Evolutionary conservation across 1,140 invertebrate species (phyloP), one percentile per base, ranked within the genome.

Genomic region (Oscheius sp.): DNA sequence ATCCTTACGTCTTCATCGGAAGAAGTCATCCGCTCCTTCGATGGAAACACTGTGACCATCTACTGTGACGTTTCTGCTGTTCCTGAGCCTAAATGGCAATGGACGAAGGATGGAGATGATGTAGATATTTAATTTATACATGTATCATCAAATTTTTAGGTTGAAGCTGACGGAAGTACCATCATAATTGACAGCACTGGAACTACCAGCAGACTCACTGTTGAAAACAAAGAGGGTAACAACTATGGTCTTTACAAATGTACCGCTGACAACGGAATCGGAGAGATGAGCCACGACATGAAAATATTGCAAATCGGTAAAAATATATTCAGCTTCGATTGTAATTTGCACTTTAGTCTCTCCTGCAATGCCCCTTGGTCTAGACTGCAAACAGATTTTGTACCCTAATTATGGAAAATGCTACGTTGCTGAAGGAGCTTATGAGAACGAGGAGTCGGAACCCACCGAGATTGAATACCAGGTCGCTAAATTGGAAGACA

Each of bases 51-150:
- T 38, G 68, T 61, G 4, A 49, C 68, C 1, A 31, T 75, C 42
- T 71, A 65, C 34, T 75, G 73, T 35, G 68, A 72, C 13, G 73
- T 72, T 3, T 71, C 68, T 15, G 73, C 73, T 26, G 73, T 75
- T 1, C 73, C 73, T 26, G 52, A 31, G 20, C 38, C 73, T 4
- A 72, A 64, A 28, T 75, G 73, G 73, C 64, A 29, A n/a, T 75
- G 73, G 73, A 46, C n/a, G 18, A 66, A 61, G 18, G 52, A 73
- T 62, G 71, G 36, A 31, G 59, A 67, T 13, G 71, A 73, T 38
- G 71, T 68, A 65, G 10, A 7, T 3, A 3, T 63, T 31, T 20
- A 23, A 23, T 15, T 15, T 15, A 59, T 59, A 28, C 23, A 15
- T 13, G 55, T 13, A 59, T 15, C 13, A 28, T 59, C 10, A 31